Conservation (phyloP, 92 coral and sea anemone genomes). For the Bergia puertoricense region DNA sequence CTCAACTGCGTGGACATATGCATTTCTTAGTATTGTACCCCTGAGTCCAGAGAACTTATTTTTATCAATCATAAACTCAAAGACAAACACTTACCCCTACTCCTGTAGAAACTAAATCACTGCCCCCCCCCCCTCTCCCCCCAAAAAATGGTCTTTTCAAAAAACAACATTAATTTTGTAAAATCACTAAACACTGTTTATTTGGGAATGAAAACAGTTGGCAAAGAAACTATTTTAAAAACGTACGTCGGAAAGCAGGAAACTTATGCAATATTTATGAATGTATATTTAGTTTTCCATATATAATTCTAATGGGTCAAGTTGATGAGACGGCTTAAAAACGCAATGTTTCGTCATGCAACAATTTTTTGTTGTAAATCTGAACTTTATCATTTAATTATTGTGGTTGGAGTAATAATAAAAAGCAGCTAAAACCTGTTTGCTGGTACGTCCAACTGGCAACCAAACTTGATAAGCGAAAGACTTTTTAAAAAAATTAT, state of each 20-base stretch:
- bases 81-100: neutral
- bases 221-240: neutral
- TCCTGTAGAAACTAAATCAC: neutral
- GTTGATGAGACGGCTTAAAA: neutral
- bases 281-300: neutral
- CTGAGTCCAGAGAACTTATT: neutral
- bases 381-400: neutral
- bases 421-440: neutral
- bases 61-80: no score
- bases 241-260: neutral
- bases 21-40: neutral
- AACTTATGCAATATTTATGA: neutral
- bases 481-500: neutral
- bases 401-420: neutral
- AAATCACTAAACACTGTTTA: neutral
- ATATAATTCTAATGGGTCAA: neutral
- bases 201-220: neutral
- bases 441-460: neutral
- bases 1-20: neutral
- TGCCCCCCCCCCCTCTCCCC: no score
- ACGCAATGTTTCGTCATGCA: conserved; percentile 4
- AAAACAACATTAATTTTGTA: neutral
- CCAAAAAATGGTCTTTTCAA: no score
- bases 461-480: neutral
- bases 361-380: neutral